Evolutionary conservation across 2,113 vertebrate genomes (phyloP).

Genomic region (Ctenodactylus gundi): DNA sequence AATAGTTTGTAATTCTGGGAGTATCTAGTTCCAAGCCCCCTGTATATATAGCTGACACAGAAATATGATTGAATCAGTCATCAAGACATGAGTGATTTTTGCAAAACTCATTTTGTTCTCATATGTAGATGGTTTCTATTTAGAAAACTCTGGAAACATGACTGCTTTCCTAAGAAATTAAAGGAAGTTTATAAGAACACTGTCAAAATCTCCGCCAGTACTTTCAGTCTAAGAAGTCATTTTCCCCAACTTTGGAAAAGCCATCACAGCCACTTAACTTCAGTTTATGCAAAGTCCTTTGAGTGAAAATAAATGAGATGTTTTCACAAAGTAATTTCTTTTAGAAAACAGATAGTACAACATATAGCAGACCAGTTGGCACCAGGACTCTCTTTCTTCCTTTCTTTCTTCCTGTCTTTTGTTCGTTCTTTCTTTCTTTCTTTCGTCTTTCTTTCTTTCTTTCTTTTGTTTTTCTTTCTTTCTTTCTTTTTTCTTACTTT

Average conservation of each 20-base stretch:
- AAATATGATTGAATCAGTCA: not conserved
- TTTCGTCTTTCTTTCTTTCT: no score
- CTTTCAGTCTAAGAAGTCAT: not conserved
- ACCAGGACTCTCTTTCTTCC: conserved; percentile 39
- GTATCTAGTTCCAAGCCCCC: not conserved
- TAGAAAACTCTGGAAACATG: not conserved
- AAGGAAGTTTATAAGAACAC: not conserved
- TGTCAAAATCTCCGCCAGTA: not conserved
- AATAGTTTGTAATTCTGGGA: not conserved
- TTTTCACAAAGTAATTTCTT: conserved; percentile 53
- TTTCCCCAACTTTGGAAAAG: conserved; percentile 34
- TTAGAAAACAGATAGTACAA: conserved; percentile 45
- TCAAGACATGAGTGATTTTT: not conserved
- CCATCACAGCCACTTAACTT: conserved; percentile 1
- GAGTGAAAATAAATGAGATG: conserved; percentile 45
- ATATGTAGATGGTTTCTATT: not conserved
- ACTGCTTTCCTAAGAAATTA: not conserved
- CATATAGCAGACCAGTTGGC: conserved; percentile 41
- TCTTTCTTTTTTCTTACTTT: no score
- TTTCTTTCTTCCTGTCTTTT: no score
- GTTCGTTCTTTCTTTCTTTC: no score
- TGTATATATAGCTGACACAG: not conserved
- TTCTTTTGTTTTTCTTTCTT: no score
- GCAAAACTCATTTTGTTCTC: not conserved
- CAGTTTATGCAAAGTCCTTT: conserved; percentile 36